Evolutionary conservation across 2,797 vertebrate species (phyloP), one percentile per base, ranked within the genome.

Genomic region (Sandelia bainsii): DNA sequence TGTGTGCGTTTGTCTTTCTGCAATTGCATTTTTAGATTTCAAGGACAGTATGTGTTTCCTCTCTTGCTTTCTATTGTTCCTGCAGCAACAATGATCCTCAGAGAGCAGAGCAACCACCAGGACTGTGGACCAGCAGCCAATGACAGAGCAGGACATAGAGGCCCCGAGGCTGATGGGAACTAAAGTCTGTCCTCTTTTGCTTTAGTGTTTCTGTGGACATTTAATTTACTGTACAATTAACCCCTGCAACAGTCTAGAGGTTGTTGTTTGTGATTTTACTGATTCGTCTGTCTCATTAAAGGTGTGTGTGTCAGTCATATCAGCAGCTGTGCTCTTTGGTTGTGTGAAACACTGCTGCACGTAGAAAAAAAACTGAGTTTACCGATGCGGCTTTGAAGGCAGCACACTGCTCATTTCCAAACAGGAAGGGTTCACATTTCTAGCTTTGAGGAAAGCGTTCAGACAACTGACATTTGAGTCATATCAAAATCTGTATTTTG

Each of bases 1-100:
- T 50, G 72, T 74, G 75, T 77, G 46, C 66, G 79, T 78, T 69
- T 88, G 77, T 62, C 61, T 75, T 54, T 84, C 44, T 67, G 29
- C n/a, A 12, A 87, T 90, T 89, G 92, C 93, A 92, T 92, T 93
- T 94, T 93, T 95, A 94, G 93, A 92, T 90, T 88, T 83, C 93
- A 94, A 94, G 93, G 94, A 94, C 93, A 93, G 91, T 87, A 85
- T 82, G 83, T 66, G 88, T 86, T 93, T 94, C 91, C 93, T 89
- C 76, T 84, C 76, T 82, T 72, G 88, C 87, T 86, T 90, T 91
- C 91, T 88, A 95, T 94, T 95, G 90, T 92, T 92, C 77, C 82
- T 91, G 82, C 81, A 89, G 88, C 72, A 80, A 60, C 77, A 84
- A 59, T 59, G 77, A 81, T 89, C 88, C 83, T 81, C 13, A 0